Base-by-base conservation (phyloP, 2,888 invertebrate species). In the Pterostichus madidus region DNA sequence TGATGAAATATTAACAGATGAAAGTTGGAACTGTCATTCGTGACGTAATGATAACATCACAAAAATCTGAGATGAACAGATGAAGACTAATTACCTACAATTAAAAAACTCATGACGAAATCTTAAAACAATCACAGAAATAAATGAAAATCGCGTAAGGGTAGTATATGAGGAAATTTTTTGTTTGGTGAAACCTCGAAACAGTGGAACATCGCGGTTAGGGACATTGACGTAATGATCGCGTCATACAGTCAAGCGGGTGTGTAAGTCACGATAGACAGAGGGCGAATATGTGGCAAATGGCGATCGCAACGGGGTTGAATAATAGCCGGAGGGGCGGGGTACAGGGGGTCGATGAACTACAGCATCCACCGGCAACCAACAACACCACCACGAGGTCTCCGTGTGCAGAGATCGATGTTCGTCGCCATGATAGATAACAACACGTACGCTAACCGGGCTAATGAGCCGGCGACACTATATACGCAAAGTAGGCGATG, bases 381-480 rank as follows among this genome's bases (percentile, higher is more conserved):
- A 71, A 46, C 71, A 46, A 46, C 49, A 52, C 31, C 75, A 17
- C 68, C 59, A 75, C 49, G 75, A 52, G 49, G 49, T 75, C 52
- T 32, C 8, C 39, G 39, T 39, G 39, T 39, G 39, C 8, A 46
- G 77, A 77, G 68, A 80, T 80, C 80, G 80, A 80, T 80, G 64
- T 53, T 17, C 80, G 80, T 68, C 80, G 80, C 80, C 80, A 80
- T 80, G 80, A 80, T 80, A 80, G 68, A 80, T 61, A 77, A 77
- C 52, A 56, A 77, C 76, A 77, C 24, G 49, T 71, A 52, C 13
- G 75, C 75, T 13, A 78, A 78, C 78, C 78, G 78, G 78, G 56
- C 53, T 64, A 64, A 73, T 24, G n/a, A 59, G 46, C 73, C 49
- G 49, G 49, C 49, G 73, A 73, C 17, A 31, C 59, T 15, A 49